Evolutionary conservation across 2,113 vertebrate genomes (phyloP), one percentile per base, ranked within the genome.

Genomic region (Paraplagusia blochii): DNA sequence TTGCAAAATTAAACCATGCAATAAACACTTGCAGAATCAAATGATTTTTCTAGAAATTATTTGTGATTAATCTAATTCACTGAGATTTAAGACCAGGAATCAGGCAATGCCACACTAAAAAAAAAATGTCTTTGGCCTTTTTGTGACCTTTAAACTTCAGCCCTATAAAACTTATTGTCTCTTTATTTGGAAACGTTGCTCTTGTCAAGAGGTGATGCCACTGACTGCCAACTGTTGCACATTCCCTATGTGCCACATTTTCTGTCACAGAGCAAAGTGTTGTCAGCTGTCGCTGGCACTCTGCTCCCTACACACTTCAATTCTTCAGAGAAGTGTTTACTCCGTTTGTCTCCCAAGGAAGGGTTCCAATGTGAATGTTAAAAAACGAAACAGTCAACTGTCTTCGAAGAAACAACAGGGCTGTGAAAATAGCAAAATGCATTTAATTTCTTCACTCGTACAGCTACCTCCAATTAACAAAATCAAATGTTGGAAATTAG

Each of bases 141-240:
- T 51, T 3, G 22, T 48, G 73, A 85, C 83, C 81, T 51, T 22
- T 59, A 10, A 68, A 53, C 77, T 59, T 16, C 8, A 34, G 56
- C 72, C 77, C 42, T 16, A 56, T 55, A 58, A 69, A 69, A 66
- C 46, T 74, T 56, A 69, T 74, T 77, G 58, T 69, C 45, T 63
- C 66, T 74, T 84, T 59, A 63, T 78, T 79, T 80, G 40, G 63
- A 68, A 66, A 81, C 63, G 69, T 44, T 38, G 18, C 9, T 14
- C 72, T 63, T 66, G 58, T 73, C 58, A 66, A 59, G 55, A 67
- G 69, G 70, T 58, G 55, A 71, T 63, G 78, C 74, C 69, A 61
- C 34, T 56, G 66, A 71, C 69, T 73, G 74, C 68, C 73, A 85
- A 76, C 63, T 58, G 60, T 58, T 76, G 55, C 46, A 40, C 56